Conservation (phyloP, 2,888 invertebrate species). For the Acanthoscelides obtectus region DNA sequence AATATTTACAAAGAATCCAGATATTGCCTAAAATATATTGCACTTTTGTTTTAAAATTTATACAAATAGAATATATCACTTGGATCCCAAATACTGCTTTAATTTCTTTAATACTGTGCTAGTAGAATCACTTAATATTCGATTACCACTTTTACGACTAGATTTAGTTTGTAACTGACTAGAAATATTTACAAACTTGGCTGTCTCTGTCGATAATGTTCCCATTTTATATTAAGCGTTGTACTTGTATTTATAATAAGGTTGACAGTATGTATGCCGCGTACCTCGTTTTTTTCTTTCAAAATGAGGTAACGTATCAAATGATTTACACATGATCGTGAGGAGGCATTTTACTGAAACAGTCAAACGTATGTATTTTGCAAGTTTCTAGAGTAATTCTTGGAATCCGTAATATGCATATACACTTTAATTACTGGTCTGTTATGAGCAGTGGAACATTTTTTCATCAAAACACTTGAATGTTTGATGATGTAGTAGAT, state of each 20-base stretch:
- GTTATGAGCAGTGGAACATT: not conserved
- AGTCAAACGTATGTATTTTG: no score
- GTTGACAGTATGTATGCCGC: no score
- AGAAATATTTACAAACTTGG: conserved; percentile 11
- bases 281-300: no score
- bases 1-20: conserved; percentile 27
- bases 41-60: conserved; percentile 35
- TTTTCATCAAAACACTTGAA: not conserved
- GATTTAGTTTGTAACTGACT: conserved; percentile 18
- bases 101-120: conserved; percentile 42
- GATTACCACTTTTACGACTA: not conserved
- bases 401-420: no score
- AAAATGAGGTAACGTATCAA: no score
- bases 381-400: conserved; percentile 1
- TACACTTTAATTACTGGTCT: not conserved
- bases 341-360: no score
- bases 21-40: conserved; percentile 45
- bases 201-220: not conserved
- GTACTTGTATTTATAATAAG: conserved; percentile 9
- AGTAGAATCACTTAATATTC: conserved; percentile 1
- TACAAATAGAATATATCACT: conserved; percentile 38
- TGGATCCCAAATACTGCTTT: conserved; percentile 42
- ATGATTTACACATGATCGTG: no score
- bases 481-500: not conserved
- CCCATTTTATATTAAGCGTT: not conserved